Evolutionary conservation across 2,113 vertebrate species (phyloP).

Genomic region (Tringa solitaria): DNA sequence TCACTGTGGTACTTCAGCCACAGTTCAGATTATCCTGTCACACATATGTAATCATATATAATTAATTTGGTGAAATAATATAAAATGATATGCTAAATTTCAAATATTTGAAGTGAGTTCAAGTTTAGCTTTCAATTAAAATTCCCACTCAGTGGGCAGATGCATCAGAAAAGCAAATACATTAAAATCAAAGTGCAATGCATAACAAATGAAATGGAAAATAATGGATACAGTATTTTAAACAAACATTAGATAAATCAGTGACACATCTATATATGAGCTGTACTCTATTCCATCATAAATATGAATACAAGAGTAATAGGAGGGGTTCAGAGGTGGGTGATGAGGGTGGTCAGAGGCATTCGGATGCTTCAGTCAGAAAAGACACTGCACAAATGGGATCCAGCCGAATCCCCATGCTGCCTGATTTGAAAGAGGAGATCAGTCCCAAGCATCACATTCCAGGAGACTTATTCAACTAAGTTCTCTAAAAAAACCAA

Average conservation of each 20-base stretch:
- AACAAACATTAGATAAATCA: not conserved
- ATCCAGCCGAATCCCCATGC: not conserved
- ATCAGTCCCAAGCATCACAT: not conserved
- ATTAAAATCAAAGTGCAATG: not conserved
- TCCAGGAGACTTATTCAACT: not conserved
- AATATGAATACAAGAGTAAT: not conserved
- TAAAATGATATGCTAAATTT: slow-evolving; percentile 4
- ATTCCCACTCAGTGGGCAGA: not conserved
- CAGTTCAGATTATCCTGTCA: not conserved
- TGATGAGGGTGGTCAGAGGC: not conserved
- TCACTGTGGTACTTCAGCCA: not conserved
- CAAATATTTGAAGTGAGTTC: not conserved
- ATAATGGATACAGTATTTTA: not conserved
- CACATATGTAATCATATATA: not conserved
- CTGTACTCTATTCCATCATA: not conserved
- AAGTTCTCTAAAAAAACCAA: not conserved
- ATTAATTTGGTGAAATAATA: slow-evolving; percentile 11
- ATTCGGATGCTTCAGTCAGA: not conserved
- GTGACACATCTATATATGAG: not conserved
- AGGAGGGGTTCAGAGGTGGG: not conserved
- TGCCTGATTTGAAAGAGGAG: not conserved
- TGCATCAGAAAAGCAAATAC: not conserved
- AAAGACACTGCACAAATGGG: not conserved
- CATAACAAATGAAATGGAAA: not conserved
- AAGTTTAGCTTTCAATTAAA: slow-evolving; percentile 30